These are phyloP conservation scores for Caenorhabditis sp. DNA, from an alignment of 2,888 invertebrate genomes.

Conservation along the genomic window DNA sequence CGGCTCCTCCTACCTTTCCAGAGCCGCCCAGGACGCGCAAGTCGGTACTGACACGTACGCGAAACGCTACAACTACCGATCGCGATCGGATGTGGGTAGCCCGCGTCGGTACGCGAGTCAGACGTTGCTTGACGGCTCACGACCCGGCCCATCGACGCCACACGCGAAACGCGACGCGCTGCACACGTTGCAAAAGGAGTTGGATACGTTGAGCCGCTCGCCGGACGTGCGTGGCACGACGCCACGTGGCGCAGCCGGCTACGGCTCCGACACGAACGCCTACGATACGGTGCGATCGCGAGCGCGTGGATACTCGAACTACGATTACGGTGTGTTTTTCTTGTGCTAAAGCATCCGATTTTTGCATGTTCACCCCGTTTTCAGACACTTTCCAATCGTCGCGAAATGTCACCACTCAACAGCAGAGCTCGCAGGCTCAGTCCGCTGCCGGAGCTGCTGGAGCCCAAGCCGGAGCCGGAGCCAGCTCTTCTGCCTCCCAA, in stretches of 20 bases:
- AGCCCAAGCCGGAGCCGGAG: neutral
- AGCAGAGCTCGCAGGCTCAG: conserved; percentile 10
- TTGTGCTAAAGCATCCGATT: neutral
- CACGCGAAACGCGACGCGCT: conserved; percentile 77
- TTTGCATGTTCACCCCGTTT: too few species aligned
- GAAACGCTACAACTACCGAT: conserved; percentile 78
- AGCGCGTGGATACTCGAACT: conserved; percentile 73
- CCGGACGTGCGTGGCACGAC: conserved; percentile 64
- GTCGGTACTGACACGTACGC: conserved; percentile 71
- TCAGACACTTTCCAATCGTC: conserved; percentile 60
- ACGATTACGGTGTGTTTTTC: conserved; percentile 75
- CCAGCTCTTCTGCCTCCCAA: conserved; percentile 31
- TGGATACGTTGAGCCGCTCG: conserved; percentile 77
- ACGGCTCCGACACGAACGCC: conserved; percentile 73
- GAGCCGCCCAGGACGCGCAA: conserved; percentile 67
- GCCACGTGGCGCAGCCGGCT: conserved; percentile 64
- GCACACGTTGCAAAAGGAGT: conserved; percentile 78
- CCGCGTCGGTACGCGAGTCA: conserved; percentile 77
- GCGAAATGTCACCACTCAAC: conserved; percentile 18
- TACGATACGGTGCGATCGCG: conserved; percentile 74
- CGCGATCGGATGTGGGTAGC: conserved; percentile 76
- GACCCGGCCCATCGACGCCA: conserved; percentile 79
- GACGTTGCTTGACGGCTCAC: conserved; percentile 78
- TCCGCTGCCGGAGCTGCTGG: conserved; percentile 26
- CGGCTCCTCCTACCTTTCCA: conserved; percentile 74